Evolutionary conservation across 2,888 invertebrate genomes (phyloP).

Genomic region (Caenorhabditis angaria): DNA sequence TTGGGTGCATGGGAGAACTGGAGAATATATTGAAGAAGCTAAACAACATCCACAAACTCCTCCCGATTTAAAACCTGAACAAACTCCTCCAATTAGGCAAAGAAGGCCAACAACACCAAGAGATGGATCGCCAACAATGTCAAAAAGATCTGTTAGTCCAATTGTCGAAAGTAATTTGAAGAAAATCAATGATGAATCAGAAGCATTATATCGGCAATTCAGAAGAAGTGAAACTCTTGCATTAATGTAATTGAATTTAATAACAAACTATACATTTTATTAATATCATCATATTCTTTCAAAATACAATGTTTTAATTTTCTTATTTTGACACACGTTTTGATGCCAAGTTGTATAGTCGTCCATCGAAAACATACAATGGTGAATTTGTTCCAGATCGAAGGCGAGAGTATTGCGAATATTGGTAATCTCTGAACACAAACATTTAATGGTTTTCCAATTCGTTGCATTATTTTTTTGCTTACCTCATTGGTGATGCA

Average conservation of each 20-base stretch:
- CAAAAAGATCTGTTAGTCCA: constrained; percentile 35
- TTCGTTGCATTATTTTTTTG: not conserved
- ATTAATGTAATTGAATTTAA: constrained; percentile 25
- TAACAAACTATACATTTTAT: constrained; percentile 4
- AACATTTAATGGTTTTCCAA: not conserved
- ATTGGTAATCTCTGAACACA: constrained; percentile 37
- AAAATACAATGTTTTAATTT: not conserved
- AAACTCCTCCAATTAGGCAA: constrained; percentile 12
- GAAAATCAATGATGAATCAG: constrained; percentile 32
- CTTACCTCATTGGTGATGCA: not conserved
- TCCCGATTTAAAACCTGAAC: not conserved
- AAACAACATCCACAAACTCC: constrained; percentile 22
- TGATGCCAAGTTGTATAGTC: constrained; percentile 43
- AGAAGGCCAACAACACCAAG: constrained; percentile 8
- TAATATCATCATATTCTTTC: not conserved
- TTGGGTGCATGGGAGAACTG: constrained; percentile 47
- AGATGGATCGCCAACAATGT: constrained; percentile 14
- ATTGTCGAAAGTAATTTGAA: constrained; percentile 23
- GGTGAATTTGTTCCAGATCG: constrained; percentile 26
- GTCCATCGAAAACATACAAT: constrained; percentile 45
- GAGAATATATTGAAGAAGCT: not conserved
- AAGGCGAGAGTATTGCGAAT: constrained; percentile 23
- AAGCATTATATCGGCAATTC: constrained; percentile 39
- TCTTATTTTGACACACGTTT: not conserved
- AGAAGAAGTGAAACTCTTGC: constrained; percentile 35